A percentile compares a stretch with the other conserved stretches of the same genome.
These are phyloP conservation scores for Acanthoscelides obtectus DNA, from an alignment of 2,888 invertebrate genomes.

Conservation along the genomic window DNA sequence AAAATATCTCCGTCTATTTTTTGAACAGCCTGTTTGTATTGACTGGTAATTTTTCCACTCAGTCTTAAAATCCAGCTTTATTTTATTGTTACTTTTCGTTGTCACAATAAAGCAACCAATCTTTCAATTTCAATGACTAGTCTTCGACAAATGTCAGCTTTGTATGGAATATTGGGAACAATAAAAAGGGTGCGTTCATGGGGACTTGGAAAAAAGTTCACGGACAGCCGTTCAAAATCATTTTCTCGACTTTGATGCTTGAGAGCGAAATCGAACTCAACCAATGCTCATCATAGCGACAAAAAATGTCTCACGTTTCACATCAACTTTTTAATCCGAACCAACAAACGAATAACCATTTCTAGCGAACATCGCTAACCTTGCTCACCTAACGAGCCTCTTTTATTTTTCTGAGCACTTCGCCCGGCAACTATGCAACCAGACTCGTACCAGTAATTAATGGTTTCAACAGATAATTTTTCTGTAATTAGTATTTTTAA, in stretches of 20 bases:
- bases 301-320: not conserved
- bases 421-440: not conserved
- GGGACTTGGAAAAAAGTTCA: too few species aligned
- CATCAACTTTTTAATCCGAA: not conserved
- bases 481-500: constrained; percentile 16
- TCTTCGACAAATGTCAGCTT: too few species aligned
- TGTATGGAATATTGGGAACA: too few species aligned
- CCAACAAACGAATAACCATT: not conserved
- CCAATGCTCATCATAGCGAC: not conserved
- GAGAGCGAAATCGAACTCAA: not conserved
- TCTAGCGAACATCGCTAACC: not conserved
- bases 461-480: constrained; percentile 6
- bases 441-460: not conserved
- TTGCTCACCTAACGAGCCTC: not conserved
- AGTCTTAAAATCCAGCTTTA: too few species aligned
- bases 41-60: too few species aligned
- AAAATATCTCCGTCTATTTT: too few species aligned
- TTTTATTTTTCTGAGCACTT: not conserved
- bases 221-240: too few species aligned
- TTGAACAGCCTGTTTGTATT: too few species aligned
- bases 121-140: too few species aligned
- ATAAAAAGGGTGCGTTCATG: too few species aligned
- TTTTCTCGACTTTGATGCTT: not conserved
- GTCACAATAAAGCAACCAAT: too few species aligned
- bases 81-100: too few species aligned